phyloP scores from a whole-genome alignment of 2,113 vertebrate species.

The Gadus chalcogrammus region DNA sequence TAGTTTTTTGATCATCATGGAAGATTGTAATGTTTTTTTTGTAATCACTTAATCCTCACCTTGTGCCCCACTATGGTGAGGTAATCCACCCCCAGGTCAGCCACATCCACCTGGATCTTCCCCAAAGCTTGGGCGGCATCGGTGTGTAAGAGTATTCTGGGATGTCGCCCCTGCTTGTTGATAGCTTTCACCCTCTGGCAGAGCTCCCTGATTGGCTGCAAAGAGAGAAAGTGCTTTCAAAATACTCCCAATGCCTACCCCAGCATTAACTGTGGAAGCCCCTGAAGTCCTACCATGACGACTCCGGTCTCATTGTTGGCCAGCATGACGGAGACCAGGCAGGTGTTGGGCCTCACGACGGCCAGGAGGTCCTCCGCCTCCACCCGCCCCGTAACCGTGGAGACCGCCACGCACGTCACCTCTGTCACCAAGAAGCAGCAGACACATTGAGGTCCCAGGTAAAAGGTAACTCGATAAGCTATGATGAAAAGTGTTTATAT shows the following conservation, averaged over 20 bases:
- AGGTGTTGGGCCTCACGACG: slow-evolving; percentile 80
- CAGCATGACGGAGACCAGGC: slow-evolving; percentile 91
- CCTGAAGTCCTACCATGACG: slow-evolving; percentile 82
- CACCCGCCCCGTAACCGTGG: slow-evolving; percentile 71
- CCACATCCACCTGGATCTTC: slow-evolving; percentile 82
- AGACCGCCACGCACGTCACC: slow-evolving; percentile 84
- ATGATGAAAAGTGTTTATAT: no score
- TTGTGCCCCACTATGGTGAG: slow-evolving; percentile 96
- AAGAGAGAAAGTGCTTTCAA: slow-evolving; percentile 5
- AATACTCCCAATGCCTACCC: no score
- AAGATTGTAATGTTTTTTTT: no score
- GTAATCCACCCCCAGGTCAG: slow-evolving; percentile 87
- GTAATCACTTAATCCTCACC: slow-evolving; percentile 70
- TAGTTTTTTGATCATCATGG: no score
- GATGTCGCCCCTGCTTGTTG: slow-evolving; percentile 57
- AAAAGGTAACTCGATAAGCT: no score
- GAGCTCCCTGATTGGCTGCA: slow-evolving; percentile 82
- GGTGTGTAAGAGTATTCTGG: slow-evolving; percentile 82
- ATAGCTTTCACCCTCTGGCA: slow-evolving; percentile 69
- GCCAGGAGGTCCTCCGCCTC: slow-evolving; percentile 84
- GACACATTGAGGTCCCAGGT: no score
- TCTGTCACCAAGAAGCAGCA: slow-evolving; percentile 61
- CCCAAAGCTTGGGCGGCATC: slow-evolving; percentile 92
- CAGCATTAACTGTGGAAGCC: no score
- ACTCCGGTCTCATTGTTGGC: slow-evolving; percentile 96